Base-by-base conservation (phyloP, 2,888 invertebrate species). In the Apotomis betuletana region DNA sequence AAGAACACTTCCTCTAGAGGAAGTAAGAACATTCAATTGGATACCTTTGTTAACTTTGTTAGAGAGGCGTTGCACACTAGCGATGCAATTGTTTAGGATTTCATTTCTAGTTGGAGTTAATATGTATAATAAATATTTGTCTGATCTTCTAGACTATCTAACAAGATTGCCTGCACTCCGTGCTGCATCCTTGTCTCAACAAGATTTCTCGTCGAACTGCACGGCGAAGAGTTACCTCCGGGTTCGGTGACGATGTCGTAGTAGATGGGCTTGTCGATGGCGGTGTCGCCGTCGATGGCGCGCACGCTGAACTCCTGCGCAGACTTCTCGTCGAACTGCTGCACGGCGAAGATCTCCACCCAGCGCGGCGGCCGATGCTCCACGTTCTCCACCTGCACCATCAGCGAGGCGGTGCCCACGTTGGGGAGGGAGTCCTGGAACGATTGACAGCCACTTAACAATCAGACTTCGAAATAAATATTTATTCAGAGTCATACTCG, bases 221-320 rank as follows among this genome's bases (percentile, higher is more conserved):
- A 27, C 27, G 27, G 27, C 5, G 41, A 41, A 41, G 41, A 41
- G 78, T 79, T 83, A 93, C 93, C 92, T 75, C 83, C 83, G 64
- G 85, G 85, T 5, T 77, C 81, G 3, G 86, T 89, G 67, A 86
- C 84, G 3, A 95, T 82, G 51, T 83, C 83, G 78, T 95, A 95
- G 74, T 88, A 82, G 60, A 95, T 95, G 3, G 86, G 81, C 71
- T 89, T 91, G 77, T 94, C 87, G 67, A 95, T 92, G 41, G 94
- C 94, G 0, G 94, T 93, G 83, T 96, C 95, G 0, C 95, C 95
- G 79, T 96, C 95, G 27, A 94, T 92, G 5, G 95, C 95, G 36
- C 83, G 80, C 0, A 95, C 91, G 3, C 77, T 77, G 80, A 95
- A 94, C 15, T 77, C 76, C 76, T 85, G 86, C 0, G 68, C 38